Percentiles rank a stretch among this genome's conserved stretches.
Evolutionary conservation across 1,140 invertebrate genomes (phyloP).

Genomic region (Halotydeus destructor): DNA sequence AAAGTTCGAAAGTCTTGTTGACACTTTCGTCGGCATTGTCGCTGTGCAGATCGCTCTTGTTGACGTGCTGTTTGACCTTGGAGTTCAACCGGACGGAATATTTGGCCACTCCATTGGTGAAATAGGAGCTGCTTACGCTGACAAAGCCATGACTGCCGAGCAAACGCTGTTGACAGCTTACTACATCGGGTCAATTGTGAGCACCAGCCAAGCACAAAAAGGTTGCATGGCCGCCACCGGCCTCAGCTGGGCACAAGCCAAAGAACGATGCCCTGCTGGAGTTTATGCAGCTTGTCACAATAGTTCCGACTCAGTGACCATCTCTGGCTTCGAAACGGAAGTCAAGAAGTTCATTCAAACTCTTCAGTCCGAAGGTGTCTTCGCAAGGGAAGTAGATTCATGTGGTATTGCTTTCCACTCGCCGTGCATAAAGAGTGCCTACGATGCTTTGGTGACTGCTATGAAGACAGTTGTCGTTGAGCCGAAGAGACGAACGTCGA

Average conservation of each 20-base stretch:
- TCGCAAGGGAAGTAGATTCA: conserved; percentile 67
- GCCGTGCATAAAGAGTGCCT: conserved; percentile 62
- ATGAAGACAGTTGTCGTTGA: conserved; percentile 55
- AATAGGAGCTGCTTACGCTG: conserved; percentile 86
- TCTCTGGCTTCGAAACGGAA: conserved; percentile 56
- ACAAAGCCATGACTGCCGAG: conserved; percentile 72
- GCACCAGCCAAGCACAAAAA: conserved; percentile 14
- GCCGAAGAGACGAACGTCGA: conserved; percentile 47
- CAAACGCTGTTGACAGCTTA: conserved; percentile 77
- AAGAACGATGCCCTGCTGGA: conserved; percentile 43
- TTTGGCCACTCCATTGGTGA: conserved; percentile 89
- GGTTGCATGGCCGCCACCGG: conserved; percentile 62
- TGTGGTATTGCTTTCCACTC: conserved; percentile 82
- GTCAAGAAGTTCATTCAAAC: conserved; percentile 46
- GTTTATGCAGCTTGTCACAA: conserved; percentile 84
- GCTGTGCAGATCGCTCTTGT: conserved; percentile 82
- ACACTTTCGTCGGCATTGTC: conserved; percentile 79
- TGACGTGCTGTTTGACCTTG: conserved; percentile 53
- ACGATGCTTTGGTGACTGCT: conserved; percentile 46
- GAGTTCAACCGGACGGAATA: conserved; percentile 70
- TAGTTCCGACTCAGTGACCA: conserved; percentile 63
- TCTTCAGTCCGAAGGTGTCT: conserved; percentile 49
- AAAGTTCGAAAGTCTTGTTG: conserved; percentile 43
- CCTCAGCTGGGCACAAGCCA: conserved; percentile 62
- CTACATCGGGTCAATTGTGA: conserved; percentile 63